A percentile compares a stretch with the other conserved stretches of the same genome.
Evolutionary conservation across 2,113 vertebrate genomes (phyloP).

Genomic region (Plectropomus leopardus): DNA sequence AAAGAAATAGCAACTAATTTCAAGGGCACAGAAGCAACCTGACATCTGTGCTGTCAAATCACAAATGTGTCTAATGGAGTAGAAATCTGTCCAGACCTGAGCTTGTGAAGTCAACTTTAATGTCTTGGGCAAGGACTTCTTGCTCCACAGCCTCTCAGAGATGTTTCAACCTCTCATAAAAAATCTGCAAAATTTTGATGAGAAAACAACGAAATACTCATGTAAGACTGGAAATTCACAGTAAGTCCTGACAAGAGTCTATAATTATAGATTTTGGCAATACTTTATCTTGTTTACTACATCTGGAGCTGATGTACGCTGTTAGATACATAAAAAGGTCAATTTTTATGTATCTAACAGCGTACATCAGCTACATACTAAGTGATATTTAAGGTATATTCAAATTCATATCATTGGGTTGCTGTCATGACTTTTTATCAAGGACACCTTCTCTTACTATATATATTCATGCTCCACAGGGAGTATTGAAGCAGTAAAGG

Average conservation of each 20-base stretch:
- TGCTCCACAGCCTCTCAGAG: not conserved
- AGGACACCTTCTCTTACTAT: slow-evolving; percentile 44
- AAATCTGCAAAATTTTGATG: not conserved
- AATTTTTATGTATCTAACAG: too few species aligned
- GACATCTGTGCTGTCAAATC: slow-evolving; percentile 33
- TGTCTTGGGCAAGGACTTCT: slow-evolving; percentile 1
- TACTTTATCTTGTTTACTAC: not conserved
- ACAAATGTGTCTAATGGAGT: slow-evolving; percentile 22
- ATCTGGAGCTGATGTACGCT: too few species aligned
- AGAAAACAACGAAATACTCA: not conserved
- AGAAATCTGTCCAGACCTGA: slow-evolving; percentile 24
- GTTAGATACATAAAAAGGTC: too few species aligned
- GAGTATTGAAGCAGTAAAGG: slow-evolving; percentile 62
- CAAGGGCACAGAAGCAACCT: not conserved
- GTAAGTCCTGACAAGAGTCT: not conserved
- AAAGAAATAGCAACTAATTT: not conserved
- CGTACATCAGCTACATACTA: not conserved
- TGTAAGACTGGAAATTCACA: not conserved
- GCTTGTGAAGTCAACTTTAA: slow-evolving; percentile 14
- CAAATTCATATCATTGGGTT: slow-evolving; percentile 2
- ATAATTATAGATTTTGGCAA: not conserved
- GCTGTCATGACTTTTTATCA: slow-evolving; percentile 28
- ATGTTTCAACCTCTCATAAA: slow-evolving; percentile 1
- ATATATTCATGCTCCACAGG: slow-evolving; percentile 30
- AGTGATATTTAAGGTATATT: not conserved